Base-by-base conservation (phyloP, 2,888 invertebrate genomes). In the Flexamia atlantica region DNA sequence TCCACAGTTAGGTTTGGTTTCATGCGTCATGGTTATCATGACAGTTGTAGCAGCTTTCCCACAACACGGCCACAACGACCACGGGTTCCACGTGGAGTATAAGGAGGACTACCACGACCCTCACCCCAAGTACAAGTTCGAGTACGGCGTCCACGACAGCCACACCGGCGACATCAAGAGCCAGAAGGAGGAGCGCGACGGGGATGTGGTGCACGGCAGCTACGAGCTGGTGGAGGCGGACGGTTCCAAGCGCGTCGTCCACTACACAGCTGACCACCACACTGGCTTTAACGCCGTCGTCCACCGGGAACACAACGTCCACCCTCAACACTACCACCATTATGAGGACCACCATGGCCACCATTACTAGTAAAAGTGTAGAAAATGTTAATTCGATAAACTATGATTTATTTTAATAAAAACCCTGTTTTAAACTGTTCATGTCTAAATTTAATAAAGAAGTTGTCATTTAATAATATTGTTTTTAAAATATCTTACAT, bases 91-190 rank as follows among this genome's bases (percentile, higher is more conserved):
- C 60, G 60, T 81, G 36, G 32, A 28, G 40, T 64, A 81, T 60
- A 57, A 64, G 60, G 81, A 57, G 60, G 81, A 81, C 50, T 57
- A 50, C 30, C 32, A 81, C 60, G 81, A 81, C 57, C 81, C 81
- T 64, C 30, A 57, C 60, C 81, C 81, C 53, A 25, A 81, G 30
- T 76, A 76, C 57, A 57, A 80, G 80, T 80, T 80, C 80, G 80
- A 80, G 57, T 80, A 80, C 85, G 57, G 82, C 83, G 85, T 85
- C 7, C 82, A 85, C 25, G 85, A 95, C 89, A 93, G 94, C n/a
- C 93, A 94, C 89, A 95, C 95, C 0, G 94, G 94, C 70, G 95
- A 95, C 64, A 94, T 95, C 28, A 92, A 92, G 89, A 95, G 95
- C 89, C 90, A 90, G 83, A 90, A 90, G 85, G 90, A 90, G 2